Evolutionary conservation across 2,888 invertebrate genomes (phyloP).

Genomic region (Neoaliturus tenellus): DNA sequence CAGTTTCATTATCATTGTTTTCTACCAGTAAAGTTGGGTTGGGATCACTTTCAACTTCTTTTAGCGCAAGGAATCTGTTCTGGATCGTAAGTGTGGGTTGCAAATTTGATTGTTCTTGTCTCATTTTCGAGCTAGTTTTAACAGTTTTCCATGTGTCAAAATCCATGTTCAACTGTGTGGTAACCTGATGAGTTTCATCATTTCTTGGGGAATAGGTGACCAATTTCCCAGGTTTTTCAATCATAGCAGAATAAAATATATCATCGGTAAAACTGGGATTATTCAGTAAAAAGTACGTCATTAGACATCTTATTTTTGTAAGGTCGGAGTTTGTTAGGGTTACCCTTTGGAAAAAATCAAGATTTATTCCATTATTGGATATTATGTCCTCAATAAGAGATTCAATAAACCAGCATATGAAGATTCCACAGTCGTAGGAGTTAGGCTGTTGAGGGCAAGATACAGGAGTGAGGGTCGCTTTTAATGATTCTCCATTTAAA

Average conservation of each 20-base stretch:
- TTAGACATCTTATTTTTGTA: background rate
- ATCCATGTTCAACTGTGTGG: background rate
- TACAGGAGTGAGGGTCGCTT: background rate
- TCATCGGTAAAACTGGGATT: background rate
- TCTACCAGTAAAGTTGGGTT: background rate
- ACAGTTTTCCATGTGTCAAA: background rate
- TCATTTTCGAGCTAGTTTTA: background rate
- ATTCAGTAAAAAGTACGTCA: constrained; percentile 21
- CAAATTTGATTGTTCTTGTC: background rate
- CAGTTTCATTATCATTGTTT: background rate
- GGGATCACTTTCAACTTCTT: background rate
- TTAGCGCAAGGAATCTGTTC: background rate
- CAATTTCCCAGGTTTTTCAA: background rate
- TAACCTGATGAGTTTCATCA: background rate
- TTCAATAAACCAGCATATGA: constrained; percentile 4
- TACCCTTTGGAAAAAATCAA: background rate
- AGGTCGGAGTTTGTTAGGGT: background rate
- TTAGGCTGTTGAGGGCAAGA: constrained; percentile 22
- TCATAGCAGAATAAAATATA: constrained; percentile 8
- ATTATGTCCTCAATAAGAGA: background rate
- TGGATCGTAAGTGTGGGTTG: background rate
- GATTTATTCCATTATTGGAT: background rate
- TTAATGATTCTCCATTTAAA: background rate
- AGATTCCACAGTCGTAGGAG: constrained; percentile 24
- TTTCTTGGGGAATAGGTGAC: background rate